Base-by-base conservation (phyloP, 2,888 invertebrate genomes). In the Dolichopus griseipennis region DNA sequence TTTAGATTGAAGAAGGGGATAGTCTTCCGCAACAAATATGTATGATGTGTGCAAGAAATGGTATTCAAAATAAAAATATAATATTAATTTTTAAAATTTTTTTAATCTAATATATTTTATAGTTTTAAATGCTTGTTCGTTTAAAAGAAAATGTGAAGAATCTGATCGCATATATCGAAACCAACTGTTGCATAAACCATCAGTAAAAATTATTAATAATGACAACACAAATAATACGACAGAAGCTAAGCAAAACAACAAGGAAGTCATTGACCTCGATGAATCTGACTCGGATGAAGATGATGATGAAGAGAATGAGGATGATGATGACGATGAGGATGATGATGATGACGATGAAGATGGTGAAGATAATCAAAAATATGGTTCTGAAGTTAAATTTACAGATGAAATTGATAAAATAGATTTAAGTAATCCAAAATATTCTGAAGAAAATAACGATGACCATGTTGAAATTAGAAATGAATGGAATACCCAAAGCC, bases 111-210 rank as follows among this genome's bases (percentile, higher is more conserved):
- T 15, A 18, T 3, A 18, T 1, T 52, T 52, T 52, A 2, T 76
- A 41, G 77, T 77, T 43, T 77, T 80, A 21, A 78, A 78, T 67
- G 81, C 81, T 7, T 81, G 77, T 68, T 74, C 77, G 65, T 78
- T 80, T 69, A 81, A 80, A 70, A 78, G 80, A 72, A 81, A 80
- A 71, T 80, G 80, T 71, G 80, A 80, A 74, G 81, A 81, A 75
- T 78, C 81, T 66, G 80, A 80, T 67, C 76, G 76, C 68, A 81
- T 78, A 66, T 81, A 77, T 72, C 79, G 80, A 15, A 79, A 79
- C 71, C 79, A 80, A 70, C 66, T 80, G 71, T 72, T 79, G 33
- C 77, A 78, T 70, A 52, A 52, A 64, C 20, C 37, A 9, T 64
- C 33, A 20, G 75, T 75, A 66, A 80, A 79, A 72, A 75, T 78